Evolutionary conservation across 2,113 vertebrate species (phyloP), one percentile per base, ranked within the genome.

Genomic region (Psilopsiagon aurifrons): DNA sequence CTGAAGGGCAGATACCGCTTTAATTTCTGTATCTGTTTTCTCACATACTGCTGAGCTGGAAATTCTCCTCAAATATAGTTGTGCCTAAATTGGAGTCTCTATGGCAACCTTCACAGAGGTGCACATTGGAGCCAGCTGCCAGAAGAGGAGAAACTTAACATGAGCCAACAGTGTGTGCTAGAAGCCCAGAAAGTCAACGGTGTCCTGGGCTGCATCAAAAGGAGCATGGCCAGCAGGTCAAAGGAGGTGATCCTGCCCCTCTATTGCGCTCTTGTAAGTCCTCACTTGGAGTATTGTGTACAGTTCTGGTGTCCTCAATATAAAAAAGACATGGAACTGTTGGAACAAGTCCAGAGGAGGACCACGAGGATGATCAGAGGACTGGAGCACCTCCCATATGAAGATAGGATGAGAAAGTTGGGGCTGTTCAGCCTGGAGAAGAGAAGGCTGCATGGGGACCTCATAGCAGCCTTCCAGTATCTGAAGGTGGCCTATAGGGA

Each of bases 81-180:
- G 27, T 62, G 95, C 29, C 55, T 62, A 86, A 93, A 75, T 57
- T 68, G 63, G 55, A 73, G n/a, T 96, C 85, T 96, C 96, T 90
- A 96, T 97, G 74, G 93, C 66, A 97, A 95, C 96, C 78, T 86
- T 79, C 60, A 86, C 71, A 92, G 84, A 78, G 68, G 75, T 92
- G 55, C 35, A 44, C 11, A 4, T 33, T 46, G 60, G 52, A 97
- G 60, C 44, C 76, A 91, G 74, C 49, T 96, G 86, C 83, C 60
- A 88, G 60, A 47, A 88, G 88, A 59, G 24, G 14, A 24, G 57
- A 59, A 35, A 35, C 8, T 13, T 6, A n/a, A 59, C 57, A 15
- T 59, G 57, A 59, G 33, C 57, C 14, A 7, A 13, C 33, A 35
- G 33, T 24, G 33, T 59, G 13, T 6, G 2, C 13, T 59, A 4